Percentiles rank a stretch among this genome's conserved stretches.
Evolutionary conservation across 2,113 vertebrate species (phyloP).

Genomic region (Emydocephalus ijimae): DNA sequence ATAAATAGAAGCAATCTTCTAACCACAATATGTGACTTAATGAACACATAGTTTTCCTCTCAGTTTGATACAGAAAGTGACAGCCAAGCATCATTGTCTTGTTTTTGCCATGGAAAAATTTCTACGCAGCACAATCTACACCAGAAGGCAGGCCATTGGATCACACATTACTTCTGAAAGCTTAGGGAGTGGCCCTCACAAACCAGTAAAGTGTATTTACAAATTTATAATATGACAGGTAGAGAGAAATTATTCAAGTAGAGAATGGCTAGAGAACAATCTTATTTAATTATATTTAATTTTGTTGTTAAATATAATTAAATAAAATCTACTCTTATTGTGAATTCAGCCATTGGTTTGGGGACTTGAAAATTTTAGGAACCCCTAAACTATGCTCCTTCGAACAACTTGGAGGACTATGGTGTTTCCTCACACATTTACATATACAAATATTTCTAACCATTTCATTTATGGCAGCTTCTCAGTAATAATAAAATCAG

Average conservation of each 20-base stretch:
- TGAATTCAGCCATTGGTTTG: not conserved
- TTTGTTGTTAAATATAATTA: not conserved
- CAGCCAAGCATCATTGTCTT: not conserved
- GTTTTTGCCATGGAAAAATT: not conserved
- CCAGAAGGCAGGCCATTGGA: not conserved
- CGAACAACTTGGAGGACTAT: not conserved
- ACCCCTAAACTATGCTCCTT: not conserved
- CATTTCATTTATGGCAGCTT: not conserved
- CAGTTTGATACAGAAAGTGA: not conserved
- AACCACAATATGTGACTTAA: not conserved
- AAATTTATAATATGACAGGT: not conserved
- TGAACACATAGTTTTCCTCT: not conserved
- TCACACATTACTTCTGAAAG: not conserved
- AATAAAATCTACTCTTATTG: not conserved
- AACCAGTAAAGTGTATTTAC: not conserved
- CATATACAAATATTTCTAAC: not conserved
- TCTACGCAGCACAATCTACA: not conserved
- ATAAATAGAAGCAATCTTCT: not conserved
- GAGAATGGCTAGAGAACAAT: not conserved
- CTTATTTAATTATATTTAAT: not conserved
- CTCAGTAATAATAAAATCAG: not conserved
- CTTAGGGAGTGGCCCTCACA: not conserved
- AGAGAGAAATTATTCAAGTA: not conserved
- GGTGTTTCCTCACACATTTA: not conserved
- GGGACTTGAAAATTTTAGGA: not conserved